Conservation (phyloP, 2,797 vertebrate species). For the Mormyrus proboscirostris region DNA sequence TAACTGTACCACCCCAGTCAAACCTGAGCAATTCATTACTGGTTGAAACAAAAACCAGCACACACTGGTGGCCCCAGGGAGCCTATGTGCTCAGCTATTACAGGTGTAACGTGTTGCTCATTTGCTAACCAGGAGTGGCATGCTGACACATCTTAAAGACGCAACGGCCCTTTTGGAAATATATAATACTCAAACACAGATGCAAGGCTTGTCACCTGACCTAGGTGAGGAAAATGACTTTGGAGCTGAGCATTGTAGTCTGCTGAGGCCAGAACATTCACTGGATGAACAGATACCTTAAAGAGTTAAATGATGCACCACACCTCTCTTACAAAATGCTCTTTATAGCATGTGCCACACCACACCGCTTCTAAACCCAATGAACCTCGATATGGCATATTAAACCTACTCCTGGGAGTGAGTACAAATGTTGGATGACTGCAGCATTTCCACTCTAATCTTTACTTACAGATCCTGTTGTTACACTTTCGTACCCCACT, state of each 20-base stretch:
- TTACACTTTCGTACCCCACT: neutral
- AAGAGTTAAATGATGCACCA: constrained; percentile 5
- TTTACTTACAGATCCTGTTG: neutral
- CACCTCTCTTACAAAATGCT: neutral
- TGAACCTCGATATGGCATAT: neutral
- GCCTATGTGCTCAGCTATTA: neutral
- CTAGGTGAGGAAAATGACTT: neutral
- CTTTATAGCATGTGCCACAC: neutral
- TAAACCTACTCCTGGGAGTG: neutral
- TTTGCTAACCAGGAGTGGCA: constrained; percentile 1
- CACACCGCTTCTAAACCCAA: neutral
- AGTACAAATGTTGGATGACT: neutral
- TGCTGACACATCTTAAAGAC: neutral
- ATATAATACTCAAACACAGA: neutral
- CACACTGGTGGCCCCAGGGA: neutral
- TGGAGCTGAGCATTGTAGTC: neutral
- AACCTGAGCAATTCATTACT: constrained; percentile 2
- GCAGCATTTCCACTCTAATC: neutral
- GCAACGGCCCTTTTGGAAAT: neutral
- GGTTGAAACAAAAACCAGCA: constrained; percentile 4
- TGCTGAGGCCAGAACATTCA: neutral
- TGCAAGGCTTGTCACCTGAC: neutral
- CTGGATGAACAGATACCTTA: neutral
- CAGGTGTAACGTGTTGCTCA: neutral
- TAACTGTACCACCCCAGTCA: neutral